A percentile compares a stretch with the other conserved stretches of the same genome.
Evolutionary conservation across 2,113 vertebrate genomes (phyloP).

Genomic region (Piaya cayana): DNA sequence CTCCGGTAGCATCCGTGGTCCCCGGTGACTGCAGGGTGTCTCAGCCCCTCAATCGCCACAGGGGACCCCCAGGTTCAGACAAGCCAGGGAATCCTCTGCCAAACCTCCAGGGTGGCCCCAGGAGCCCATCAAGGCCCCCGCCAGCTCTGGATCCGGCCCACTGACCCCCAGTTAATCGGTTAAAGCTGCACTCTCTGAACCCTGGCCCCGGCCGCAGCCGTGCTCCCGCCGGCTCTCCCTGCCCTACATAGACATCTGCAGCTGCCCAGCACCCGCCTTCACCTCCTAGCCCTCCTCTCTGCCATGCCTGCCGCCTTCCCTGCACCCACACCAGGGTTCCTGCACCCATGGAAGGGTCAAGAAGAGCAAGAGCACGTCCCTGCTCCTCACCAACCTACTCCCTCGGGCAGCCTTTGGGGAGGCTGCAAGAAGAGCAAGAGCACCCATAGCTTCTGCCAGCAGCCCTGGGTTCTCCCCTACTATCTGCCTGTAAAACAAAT

Average conservation of each 20-base stretch:
- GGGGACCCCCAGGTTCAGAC: neutral
- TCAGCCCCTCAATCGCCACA: accelerated
- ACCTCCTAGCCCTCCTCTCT: neutral
- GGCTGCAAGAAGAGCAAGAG: neutral
- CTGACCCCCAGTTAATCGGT: constrained; percentile 63
- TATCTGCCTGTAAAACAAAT: neutral
- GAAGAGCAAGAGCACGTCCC: neutral
- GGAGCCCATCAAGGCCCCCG: neutral
- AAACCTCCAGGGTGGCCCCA: neutral
- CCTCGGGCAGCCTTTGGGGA: no score
- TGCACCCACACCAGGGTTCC: neutral
- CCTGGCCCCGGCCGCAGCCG: neutral
- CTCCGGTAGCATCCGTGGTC: neutral
- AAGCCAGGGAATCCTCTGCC: neutral
- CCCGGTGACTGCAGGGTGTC: accelerated
- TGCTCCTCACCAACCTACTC: no score
- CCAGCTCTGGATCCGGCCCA: constrained; percentile 4
- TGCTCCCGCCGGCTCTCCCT: neutral
- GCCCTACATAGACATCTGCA: constrained; percentile 57
- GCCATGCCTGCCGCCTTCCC: accelerated
- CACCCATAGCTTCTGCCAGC: neutral
- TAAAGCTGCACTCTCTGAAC: constrained; percentile 17
- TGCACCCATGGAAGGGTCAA: accelerated
- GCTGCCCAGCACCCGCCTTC: neutral
- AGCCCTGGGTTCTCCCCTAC: accelerated